Conservation (phyloP, 2,888 invertebrate genomes). For the Ernsta delagoae region DNA sequence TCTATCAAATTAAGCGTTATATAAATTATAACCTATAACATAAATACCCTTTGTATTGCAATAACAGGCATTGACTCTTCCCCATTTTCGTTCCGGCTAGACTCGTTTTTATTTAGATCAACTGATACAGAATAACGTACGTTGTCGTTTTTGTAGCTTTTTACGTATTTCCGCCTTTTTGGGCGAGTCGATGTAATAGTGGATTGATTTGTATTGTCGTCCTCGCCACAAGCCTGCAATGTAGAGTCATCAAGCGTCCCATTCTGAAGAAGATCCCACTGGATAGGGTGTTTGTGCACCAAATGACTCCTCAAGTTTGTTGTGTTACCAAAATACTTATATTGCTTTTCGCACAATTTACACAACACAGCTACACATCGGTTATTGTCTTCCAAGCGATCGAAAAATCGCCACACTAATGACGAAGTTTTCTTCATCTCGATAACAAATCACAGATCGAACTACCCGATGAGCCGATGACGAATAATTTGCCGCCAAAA, state of each 20-base stretch:
- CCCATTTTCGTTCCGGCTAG: conserved; percentile 50
- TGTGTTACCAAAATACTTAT: conserved; percentile 79
- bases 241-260: conserved; percentile 63
- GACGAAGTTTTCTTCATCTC: conserved; percentile 77
- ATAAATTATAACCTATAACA: conserved; percentile 54
- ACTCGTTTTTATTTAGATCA: conserved; percentile 53
- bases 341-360: conserved; percentile 76
- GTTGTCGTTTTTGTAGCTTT: conserved; percentile 63
- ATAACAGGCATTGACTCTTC: conserved; percentile 62
- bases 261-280: conserved; percentile 75
- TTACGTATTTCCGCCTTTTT: conserved; percentile 60
- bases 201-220: conserved; percentile 54
- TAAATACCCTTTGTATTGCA: conserved; percentile 74
- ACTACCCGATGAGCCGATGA: neutral
- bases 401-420: conserved; percentile 77
- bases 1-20: conserved; percentile 31
- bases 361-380: conserved; percentile 74
- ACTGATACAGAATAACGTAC: conserved; percentile 75
- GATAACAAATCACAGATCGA: conserved; percentile 44
- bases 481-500: conserved; percentile 65
- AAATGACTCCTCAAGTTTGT: conserved; percentile 75
- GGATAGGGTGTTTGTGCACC: conserved; percentile 75
- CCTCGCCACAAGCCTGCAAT: conserved; percentile 53
- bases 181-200: conserved; percentile 46
- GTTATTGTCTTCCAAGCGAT: conserved; percentile 65